Base-by-base conservation (phyloP, 2,797 vertebrate species). In the Protosalanx chinensis region DNA sequence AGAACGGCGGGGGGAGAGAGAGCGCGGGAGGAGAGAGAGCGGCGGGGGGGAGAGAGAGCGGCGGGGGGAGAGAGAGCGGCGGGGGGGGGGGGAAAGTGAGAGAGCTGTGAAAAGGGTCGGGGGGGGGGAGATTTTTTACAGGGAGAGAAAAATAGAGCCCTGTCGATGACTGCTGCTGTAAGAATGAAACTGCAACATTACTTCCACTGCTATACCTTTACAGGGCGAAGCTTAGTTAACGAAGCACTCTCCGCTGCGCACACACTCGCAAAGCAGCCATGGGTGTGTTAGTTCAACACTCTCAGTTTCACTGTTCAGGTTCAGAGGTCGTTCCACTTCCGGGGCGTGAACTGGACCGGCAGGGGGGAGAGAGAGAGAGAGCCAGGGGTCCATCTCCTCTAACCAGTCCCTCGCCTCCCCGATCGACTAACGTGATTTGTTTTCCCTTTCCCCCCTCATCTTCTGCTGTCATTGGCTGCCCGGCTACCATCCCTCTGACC, bases 401-500 rank as follows among this genome's bases (percentile, higher is more conserved):
- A 68, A 7, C 70, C 64, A 3, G 3, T n/a, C 59, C 66, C 3
- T 15, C 61, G 63, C 73, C 72, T 75, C 71, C 76, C 75, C 74
- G 33, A 23, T 32, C 53, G 6, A 63, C 32, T n/a, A 32, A 57
- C 58, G 30, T 7, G 32, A 1, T 12, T 5, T 13, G 10, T 35
- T 58, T 27, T 27, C 23, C 53, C 90, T 89, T 72, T 90, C 91
- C 91, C 91, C 91, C 91, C 91, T 92, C 62, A 87, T 92, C 91
- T 90, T 90, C 91, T 91, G 91, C 91, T 89, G 91, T 91, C 92
- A 93, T 93, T 86, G 91, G 91, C 93, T 93, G 90, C 93, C 93
- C 87, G 93, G 93, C 92, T 95, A 37, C 82, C 84, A 78, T 80
- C 78, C 87, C 83, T 88, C 95, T 97, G 95, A 97, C 95, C 94